A percentile compares a stretch with the other conserved stretches of the same genome.
Conservation (phyloP, 2,113 vertebrate genomes). For the Microtus oregoni region DNA sequence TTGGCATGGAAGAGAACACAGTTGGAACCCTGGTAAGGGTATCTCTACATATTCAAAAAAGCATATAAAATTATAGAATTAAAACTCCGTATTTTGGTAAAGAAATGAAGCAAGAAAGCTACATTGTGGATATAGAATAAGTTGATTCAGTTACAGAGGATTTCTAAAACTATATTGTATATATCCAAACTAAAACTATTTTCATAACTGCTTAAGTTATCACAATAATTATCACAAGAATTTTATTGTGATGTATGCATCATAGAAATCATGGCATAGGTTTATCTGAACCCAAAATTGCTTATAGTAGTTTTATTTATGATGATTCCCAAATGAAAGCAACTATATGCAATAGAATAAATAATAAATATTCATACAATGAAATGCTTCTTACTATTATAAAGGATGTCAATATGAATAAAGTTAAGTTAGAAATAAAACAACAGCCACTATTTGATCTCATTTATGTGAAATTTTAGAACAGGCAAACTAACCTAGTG, state of each 20-base stretch:
- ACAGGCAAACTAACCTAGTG: neutral
- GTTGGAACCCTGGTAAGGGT: neutral
- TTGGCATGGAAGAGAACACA: neutral
- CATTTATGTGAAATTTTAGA: neutral
- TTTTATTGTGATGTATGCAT: neutral
- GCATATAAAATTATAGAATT: neutral
- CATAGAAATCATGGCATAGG: neutral
- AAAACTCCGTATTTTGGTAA: neutral
- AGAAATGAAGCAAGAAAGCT: neutral
- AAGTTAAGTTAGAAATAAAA: neutral
- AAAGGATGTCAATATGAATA: neutral
- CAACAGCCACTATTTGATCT: neutral
- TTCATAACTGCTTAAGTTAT: neutral
- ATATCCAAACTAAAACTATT: neutral
- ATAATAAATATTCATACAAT: neutral
- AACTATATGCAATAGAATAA: neutral
- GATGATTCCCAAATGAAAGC: neutral
- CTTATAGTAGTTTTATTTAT: constrained; percentile 42
- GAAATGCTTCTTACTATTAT: neutral
- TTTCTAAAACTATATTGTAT: neutral
- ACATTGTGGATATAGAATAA: neutral
- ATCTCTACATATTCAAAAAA: neutral
- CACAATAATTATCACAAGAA: neutral
- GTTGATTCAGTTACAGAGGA: neutral
- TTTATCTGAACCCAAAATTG: constrained; percentile 8